phyloP scores from a whole-genome alignment of 2,888 invertebrate species.

The Polyploca ridens region DNA sequence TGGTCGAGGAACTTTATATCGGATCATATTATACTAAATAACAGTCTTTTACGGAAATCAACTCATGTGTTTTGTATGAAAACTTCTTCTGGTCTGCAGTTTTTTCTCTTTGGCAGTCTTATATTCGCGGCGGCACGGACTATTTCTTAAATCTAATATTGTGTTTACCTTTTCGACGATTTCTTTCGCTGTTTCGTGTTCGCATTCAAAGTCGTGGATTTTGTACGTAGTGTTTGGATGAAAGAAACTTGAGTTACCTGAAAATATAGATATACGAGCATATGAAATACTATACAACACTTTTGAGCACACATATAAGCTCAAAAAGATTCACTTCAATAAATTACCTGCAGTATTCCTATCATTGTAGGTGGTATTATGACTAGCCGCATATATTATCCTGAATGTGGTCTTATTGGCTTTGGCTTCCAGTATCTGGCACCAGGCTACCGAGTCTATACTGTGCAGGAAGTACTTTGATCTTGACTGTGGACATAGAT shows the following conservation, averaged over 20 bases:
- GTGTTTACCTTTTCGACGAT: constrained; percentile 95
- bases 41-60: constrained; percentile 49
- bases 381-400: constrained; percentile 86
- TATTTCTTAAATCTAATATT: constrained; percentile 92
- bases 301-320: no score
- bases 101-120: constrained; percentile 90
- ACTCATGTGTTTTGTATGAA: constrained; percentile 75
- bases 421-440: constrained; percentile 92
- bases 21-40: constrained; percentile 36
- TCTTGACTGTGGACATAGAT: constrained; percentile 72
- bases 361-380: constrained; percentile 55
- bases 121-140: constrained; percentile 92
- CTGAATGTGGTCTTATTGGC: constrained; percentile 89
- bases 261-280: constrained; percentile 23
- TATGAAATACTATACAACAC: background rate
- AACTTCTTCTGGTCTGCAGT: constrained; percentile 85
- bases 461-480: constrained; percentile 93
- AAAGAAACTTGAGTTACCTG: constrained; percentile 64
- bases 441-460: constrained; percentile 94
- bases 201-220: constrained; percentile 94
- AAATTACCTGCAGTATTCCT: constrained; percentile 59
- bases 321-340: background rate
- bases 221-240: constrained; percentile 87
- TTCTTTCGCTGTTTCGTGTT: constrained; percentile 89
- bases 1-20: constrained; percentile 25